Percentiles rank a stretch among this genome's conserved stretches.
Conservation (phyloP, 2,888 invertebrate species). For the Spodoptera littoralis region DNA sequence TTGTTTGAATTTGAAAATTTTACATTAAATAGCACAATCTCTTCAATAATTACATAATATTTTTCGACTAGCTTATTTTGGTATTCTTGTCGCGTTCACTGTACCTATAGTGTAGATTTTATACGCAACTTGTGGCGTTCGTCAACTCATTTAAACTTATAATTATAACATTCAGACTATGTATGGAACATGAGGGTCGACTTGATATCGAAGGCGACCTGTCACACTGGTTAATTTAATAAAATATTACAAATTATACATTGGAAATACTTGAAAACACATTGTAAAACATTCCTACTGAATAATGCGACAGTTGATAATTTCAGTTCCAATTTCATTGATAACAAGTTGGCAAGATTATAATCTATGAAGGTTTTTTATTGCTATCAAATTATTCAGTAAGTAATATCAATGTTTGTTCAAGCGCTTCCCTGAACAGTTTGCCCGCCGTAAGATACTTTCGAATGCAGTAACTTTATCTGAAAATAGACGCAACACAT, state of each 20-base stretch:
- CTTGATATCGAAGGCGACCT: slow-evolving; percentile 38
- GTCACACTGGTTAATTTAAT: slow-evolving; percentile 51
- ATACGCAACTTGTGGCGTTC: slow-evolving; percentile 33
- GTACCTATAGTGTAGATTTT: slow-evolving; percentile 4
- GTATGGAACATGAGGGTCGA: slow-evolving; percentile 45
- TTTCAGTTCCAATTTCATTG: slow-evolving; percentile 14
- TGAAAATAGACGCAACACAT: background rate
- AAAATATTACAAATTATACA: slow-evolving; percentile 54
- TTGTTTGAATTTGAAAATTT: slow-evolving; percentile 34
- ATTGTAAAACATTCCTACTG: slow-evolving; percentile 16
- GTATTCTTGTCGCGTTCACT: slow-evolving; percentile 40
- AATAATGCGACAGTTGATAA: slow-evolving; percentile 12
- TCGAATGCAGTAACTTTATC: background rate
- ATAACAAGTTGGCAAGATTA: slow-evolving; percentile 16
- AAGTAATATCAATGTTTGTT: slow-evolving; percentile 7
- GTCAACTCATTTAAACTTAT: slow-evolving; percentile 52
- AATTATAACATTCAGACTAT: slow-evolving; percentile 45
- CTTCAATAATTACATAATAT: slow-evolving; percentile 36
- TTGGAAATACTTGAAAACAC: slow-evolving; percentile 23
- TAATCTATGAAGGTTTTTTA: background rate
- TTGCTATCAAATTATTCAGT: slow-evolving; percentile 6
- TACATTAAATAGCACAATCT: slow-evolving; percentile 35
- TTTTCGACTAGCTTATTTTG: slow-evolving; percentile 57
- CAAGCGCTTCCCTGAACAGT: slow-evolving; percentile 25
- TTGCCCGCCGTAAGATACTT: slow-evolving; percentile 1